Base-by-base conservation (phyloP, 2,888 invertebrate genomes). In the Drosophila nigricruria region DNA sequence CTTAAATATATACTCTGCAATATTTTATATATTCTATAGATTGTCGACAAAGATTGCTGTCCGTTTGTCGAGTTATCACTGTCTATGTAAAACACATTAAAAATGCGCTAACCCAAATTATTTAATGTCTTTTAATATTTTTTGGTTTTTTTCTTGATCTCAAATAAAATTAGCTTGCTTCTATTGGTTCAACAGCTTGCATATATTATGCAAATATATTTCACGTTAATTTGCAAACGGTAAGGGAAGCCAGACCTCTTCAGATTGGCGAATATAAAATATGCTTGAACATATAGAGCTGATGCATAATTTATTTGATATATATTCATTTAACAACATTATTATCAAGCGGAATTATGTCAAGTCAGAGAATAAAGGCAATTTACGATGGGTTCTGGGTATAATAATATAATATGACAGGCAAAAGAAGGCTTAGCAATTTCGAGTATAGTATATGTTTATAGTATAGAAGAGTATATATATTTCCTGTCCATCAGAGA, bases 171-270 rank as follows among this genome's bases (percentile, higher is more conserved):
- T 10, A 34, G 32, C 23, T 14, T 0, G 5, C 1, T 23, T 50
- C 8, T 18, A 50, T 32, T 30, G 10, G 30, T 8, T 49, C 5
- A 18, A 32, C 18, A 16, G 50, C 50, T 14, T 10, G 50, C n/a
- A 52, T 52, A 52, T 52, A 52, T 52, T 52, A 52, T 52, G 50
- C 50, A 52, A 52, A 52, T 34, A 10, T 1, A 23, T 34, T 52
- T 52, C 9, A 16, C 50, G 20, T 20, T 34, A 52, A 23, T 52
- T 52, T 52, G 16, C 16, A 34, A 9, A 23, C 1, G 16, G 16
- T 1, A 23, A 16, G 10, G 5, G 34, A 20, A 52, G 23, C 16
- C 23, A 34, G 20, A 20, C 20, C 2, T 2, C 20, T 50, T 16
- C 32, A 32, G 20, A 34, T 52, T 23, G 20, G 14, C 9, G 23